A percentile compares a stretch with the other conserved stretches of the same genome.
phyloP scores from a whole-genome alignment of 2,888 invertebrate species.

The Nymphalis polychloros region DNA sequence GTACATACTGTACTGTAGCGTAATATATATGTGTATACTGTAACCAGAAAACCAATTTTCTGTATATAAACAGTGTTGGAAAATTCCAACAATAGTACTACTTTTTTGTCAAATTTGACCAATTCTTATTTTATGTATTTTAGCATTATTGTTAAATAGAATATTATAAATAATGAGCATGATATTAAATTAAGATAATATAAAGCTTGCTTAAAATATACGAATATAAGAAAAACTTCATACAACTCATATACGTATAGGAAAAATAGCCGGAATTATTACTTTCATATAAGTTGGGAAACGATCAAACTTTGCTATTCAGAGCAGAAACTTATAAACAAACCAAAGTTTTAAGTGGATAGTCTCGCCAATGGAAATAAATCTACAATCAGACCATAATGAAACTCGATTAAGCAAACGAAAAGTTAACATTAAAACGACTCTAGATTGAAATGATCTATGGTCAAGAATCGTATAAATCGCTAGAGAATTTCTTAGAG shows the following conservation, averaged over 20 bases:
- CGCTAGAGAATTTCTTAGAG: not conserved
- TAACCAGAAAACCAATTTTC: no score
- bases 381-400: constrained; percentile 21
- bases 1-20: not conserved
- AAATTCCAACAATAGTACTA: no score
- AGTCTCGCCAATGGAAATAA: constrained; percentile 18
- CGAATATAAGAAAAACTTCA: not conserved
- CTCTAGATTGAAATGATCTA: constrained; percentile 11
- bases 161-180: no score
- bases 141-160: no score
- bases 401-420: constrained; percentile 16
- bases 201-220: not conserved
- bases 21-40: not conserved
- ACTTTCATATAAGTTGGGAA: constrained; percentile 18
- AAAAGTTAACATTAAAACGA: constrained; percentile 20
- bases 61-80: no score
- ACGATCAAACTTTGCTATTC: constrained; percentile 27
- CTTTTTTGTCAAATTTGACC: no score
- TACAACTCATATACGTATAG: not conserved
- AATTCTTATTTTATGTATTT: no score
- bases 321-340: constrained; percentile 19
- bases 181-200: not conserved
- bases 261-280: constrained; percentile 6
- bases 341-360: constrained; percentile 28
- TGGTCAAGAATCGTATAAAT: not conserved